Evolutionary conservation across 2,888 invertebrate genomes (phyloP).

Genomic region (Ditula angustiorana): DNA sequence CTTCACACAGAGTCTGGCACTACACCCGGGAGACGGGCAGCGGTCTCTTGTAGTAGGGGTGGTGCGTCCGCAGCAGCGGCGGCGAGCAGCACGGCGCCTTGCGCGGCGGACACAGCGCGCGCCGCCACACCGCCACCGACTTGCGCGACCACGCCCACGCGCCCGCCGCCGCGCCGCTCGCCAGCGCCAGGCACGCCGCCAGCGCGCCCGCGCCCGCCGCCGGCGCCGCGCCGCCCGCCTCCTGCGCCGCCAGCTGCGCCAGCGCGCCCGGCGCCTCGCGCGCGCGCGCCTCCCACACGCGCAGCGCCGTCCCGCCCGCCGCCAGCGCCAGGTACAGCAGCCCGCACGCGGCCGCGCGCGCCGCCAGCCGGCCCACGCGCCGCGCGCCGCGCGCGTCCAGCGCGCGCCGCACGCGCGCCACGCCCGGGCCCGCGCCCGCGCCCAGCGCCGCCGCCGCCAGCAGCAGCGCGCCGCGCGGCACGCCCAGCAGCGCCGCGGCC

Average conservation of each 20-base stretch:
- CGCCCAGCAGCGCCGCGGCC: constrained; percentile 86
- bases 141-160: constrained; percentile 89
- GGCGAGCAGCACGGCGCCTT: constrained; percentile 70
- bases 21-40: constrained; percentile 77
- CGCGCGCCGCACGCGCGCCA: constrained; percentile 89
- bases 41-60: constrained; percentile 76
- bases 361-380: constrained; percentile 89
- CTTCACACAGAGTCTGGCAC: constrained; percentile 45
- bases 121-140: constrained; percentile 86
- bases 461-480: constrained; percentile 87
- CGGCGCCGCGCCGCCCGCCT: constrained; percentile 62
- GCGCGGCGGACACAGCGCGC: constrained; percentile 78
- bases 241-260: constrained; percentile 79
- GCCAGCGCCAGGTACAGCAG: constrained; percentile 91
- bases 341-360: constrained; percentile 92
- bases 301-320: constrained; percentile 89
- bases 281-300: constrained; percentile 86
- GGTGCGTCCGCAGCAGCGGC: constrained; percentile 68
- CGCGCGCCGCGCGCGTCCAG: constrained; percentile 86
- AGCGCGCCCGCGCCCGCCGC: constrained; percentile 70
- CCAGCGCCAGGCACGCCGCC: constrained; percentile 86
- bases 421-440: constrained; percentile 90
- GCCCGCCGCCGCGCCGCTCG: constrained; percentile 87
- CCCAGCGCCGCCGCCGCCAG: constrained; percentile 90
- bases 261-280: constrained; percentile 76